Conservation (phyloP, 2,113 vertebrate genomes). For the Mionectes macconnelli region DNA sequence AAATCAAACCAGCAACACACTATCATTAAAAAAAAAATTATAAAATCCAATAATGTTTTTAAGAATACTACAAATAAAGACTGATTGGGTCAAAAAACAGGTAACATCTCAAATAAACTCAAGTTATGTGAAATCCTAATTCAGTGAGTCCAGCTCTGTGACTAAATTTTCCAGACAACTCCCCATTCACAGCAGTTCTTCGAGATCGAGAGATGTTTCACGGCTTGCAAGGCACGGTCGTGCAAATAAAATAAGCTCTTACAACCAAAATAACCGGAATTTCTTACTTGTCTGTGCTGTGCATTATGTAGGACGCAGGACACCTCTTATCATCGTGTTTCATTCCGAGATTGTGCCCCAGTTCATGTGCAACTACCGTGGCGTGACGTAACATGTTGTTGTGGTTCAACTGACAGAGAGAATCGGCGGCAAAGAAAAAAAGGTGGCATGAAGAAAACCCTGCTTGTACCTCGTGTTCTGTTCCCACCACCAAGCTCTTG, state of each 20-base stretch:
- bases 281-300: constrained; percentile 69
- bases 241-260: not conserved
- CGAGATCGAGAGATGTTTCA: not conserved
- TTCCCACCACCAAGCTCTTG: not conserved
- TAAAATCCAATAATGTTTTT: not conserved
- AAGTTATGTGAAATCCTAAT: not conserved
- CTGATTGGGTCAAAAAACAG: not conserved
- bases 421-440: not conserved
- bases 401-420: constrained; percentile 61
- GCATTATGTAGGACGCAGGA: constrained; percentile 79
- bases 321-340: constrained; percentile 75
- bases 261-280: not conserved
- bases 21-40: not conserved
- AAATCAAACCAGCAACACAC: not conserved
- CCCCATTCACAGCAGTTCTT: not conserved
- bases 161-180: not conserved
- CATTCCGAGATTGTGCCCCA: constrained; percentile 90
- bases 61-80: not conserved
- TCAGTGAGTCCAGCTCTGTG: not conserved
- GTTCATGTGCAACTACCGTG: constrained; percentile 83
- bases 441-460: not conserved
- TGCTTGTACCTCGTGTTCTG: not conserved
- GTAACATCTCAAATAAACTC: not conserved
- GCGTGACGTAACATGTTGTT: constrained; percentile 58
- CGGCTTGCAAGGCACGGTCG: not conserved